Conservation (phyloP, 2,113 vertebrate genomes). For the Chitala chitala region DNA sequence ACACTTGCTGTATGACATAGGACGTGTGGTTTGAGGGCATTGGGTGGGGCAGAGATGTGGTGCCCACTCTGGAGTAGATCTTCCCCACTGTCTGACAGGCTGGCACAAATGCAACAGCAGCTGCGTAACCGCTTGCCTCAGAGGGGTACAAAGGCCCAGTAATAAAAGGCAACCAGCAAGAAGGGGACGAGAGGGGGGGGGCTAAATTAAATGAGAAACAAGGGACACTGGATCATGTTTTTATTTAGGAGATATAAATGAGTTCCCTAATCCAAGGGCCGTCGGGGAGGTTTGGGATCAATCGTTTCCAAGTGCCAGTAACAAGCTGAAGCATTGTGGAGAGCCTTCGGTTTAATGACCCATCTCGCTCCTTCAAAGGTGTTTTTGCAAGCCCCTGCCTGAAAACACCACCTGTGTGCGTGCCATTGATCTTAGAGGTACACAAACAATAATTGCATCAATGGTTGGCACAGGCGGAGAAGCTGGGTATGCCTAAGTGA, state of each 20-base stretch:
- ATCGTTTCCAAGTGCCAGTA: background rate
- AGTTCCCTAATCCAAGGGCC: background rate
- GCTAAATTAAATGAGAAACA: conserved; percentile 2
- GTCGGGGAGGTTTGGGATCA: background rate
- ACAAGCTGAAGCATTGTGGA: background rate
- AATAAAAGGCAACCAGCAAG: background rate
- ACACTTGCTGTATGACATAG: background rate
- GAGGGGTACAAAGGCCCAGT: background rate
- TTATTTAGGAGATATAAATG: background rate
- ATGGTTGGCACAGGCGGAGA: background rate
- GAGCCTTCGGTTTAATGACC: background rate
- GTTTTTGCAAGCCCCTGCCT: background rate
- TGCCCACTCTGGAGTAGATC: background rate
- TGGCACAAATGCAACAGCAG: background rate
- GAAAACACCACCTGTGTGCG: background rate
- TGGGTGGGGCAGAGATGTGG: background rate
- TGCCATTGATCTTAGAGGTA: conserved; percentile 11
- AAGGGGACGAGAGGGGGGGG: too few species aligned
- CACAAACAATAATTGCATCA: background rate
- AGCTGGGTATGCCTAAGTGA: background rate
- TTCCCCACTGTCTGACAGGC: background rate
- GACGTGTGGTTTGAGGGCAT: background rate
- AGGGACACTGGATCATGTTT: background rate
- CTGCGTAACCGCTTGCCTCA: conserved; percentile 15
- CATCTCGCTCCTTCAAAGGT: background rate